phyloP scores from a whole-genome alignment of 2,888 invertebrate genomes.

The Nymphalis polychloros region DNA sequence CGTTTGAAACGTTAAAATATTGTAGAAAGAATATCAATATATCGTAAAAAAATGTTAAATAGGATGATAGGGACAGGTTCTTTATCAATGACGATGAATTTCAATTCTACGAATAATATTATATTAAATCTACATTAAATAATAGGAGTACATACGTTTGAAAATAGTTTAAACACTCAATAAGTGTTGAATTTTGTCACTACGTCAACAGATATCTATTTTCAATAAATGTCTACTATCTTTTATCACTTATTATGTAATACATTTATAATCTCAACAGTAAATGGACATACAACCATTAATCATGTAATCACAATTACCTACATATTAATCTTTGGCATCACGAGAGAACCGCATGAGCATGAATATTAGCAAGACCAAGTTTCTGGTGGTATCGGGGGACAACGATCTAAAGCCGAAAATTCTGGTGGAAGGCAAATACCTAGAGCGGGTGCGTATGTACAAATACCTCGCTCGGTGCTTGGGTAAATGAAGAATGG shows the following conservation, averaged over 20 bases:
- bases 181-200: slow-evolving; percentile 62
- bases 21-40: slow-evolving; percentile 14
- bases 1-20: slow-evolving; percentile 4
- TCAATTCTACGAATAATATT: slow-evolving; percentile 22
- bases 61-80: slow-evolving; percentile 14
- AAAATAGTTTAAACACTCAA: slow-evolving; percentile 44
- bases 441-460: too few species aligned
- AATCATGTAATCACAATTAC: slow-evolving; percentile 61
- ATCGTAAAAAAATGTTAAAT: slow-evolving; percentile 18
- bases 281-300: slow-evolving; percentile 79
- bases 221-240: slow-evolving; percentile 35
- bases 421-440: too few species aligned
- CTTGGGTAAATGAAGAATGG: too few species aligned
- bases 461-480: too few species aligned
- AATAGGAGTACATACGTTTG: slow-evolving; percentile 40
- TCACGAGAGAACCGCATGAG: slow-evolving; percentile 58
- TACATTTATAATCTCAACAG: slow-evolving; percentile 61
- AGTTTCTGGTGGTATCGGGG: too few species aligned
- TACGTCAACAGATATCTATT: slow-evolving; percentile 58
- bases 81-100: slow-evolving; percentile 24
- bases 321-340: slow-evolving; percentile 67
- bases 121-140: slow-evolving; percentile 41
- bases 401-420: too few species aligned
- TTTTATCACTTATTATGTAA: slow-evolving; percentile 46
- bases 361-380: too few species aligned